Evolutionary conservation across 2,113 vertebrate genomes (phyloP).

Genomic region (Corythornis madagascariensis): DNA sequence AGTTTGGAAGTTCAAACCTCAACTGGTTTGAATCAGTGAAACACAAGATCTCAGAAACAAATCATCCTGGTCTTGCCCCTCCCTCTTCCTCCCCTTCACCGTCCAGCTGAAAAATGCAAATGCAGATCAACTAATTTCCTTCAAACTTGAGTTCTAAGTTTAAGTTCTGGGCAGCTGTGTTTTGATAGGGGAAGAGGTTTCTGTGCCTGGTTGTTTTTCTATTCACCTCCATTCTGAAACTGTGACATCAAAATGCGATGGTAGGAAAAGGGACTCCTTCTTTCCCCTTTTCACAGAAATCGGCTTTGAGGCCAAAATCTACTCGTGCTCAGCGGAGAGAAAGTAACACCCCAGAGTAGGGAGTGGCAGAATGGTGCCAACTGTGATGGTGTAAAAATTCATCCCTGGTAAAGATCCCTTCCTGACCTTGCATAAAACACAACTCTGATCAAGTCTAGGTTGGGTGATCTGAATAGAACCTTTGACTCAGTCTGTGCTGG

Average conservation of each 20-base stretch:
- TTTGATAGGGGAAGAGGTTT: not conserved
- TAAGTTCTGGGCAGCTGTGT: not conserved
- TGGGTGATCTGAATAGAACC: not conserved
- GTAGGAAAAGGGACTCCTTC: not conserved
- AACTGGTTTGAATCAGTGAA: conserved; percentile 24
- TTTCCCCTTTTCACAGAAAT: conserved; percentile 1
- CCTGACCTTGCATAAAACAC: not conserved
- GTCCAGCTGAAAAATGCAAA: not conserved
- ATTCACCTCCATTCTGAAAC: not conserved
- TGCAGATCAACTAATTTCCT: not conserved
- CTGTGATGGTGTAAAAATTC: not conserved
- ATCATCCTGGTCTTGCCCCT: not conserved
- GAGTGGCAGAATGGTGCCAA: not conserved
- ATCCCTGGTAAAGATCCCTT: not conserved
- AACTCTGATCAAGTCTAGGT: not conserved
- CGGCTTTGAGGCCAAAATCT: not conserved
- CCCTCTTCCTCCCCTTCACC: not conserved
- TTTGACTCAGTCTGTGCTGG: not conserved
- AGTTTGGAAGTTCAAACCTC: conserved; percentile 34
- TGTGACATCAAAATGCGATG: not conserved
- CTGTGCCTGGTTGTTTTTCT: not conserved
- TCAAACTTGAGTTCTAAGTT: not conserved
- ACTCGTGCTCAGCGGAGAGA: not conserved
- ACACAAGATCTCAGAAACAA: not conserved
- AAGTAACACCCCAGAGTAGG: not conserved